These are phyloP conservation scores for Lithobius niger DNA, from an alignment of 1,140 invertebrate species.

Conservation along the genomic window DNA sequence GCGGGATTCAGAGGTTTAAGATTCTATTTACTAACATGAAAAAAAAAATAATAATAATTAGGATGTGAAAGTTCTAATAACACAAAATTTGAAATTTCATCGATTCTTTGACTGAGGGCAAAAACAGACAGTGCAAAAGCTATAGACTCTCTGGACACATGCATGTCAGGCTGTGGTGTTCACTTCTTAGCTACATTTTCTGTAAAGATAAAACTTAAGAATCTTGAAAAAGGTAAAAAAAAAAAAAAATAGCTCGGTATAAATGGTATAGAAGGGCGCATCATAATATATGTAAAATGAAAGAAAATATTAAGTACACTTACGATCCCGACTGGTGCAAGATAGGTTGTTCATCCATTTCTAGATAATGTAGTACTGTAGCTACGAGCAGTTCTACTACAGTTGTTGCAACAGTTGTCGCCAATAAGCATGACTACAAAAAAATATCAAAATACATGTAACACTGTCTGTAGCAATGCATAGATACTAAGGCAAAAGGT, in stretches of 20 bases:
- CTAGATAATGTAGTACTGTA: constrained; percentile 24
- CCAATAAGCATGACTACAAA: constrained; percentile 31
- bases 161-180: neutral
- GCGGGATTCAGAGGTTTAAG: too few species aligned
- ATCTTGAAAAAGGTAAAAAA: neutral
- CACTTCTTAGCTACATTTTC: neutral
- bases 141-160: neutral
- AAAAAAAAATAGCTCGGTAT: neutral
- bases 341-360: constrained; percentile 20
- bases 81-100: too few species aligned
- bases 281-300: neutral
- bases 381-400: constrained; percentile 31
- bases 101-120: too few species aligned
- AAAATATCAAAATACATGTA: too few species aligned
- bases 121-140: too few species aligned
- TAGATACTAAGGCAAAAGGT: too few species aligned
- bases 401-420: constrained; percentile 32
- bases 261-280: neutral
- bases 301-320: neutral
- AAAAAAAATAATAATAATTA: too few species aligned
- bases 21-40: too few species aligned
- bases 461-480: too few species aligned
- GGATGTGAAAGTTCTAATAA: too few species aligned
- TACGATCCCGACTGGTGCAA: neutral
- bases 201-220: neutral